phyloP scores from a whole-genome alignment of 2,888 invertebrate genomes.

The Andrena trimmerana region DNA sequence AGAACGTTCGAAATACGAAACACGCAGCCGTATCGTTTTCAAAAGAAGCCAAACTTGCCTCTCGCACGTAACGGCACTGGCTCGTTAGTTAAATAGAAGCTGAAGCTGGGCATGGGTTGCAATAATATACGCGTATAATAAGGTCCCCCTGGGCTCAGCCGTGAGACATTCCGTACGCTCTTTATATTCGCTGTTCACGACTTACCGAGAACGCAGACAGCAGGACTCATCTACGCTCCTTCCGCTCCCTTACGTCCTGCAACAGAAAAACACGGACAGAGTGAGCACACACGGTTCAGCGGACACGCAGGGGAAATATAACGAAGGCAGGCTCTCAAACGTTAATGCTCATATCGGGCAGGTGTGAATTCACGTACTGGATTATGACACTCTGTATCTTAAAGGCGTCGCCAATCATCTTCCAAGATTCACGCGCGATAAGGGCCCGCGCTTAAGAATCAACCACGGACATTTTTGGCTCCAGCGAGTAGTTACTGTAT shows the following conservation, averaged over 20 bases:
- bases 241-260: conserved; percentile 77
- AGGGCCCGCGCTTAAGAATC: conserved; percentile 12
- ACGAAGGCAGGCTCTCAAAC: conserved; percentile 32
- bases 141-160: conserved; percentile 33
- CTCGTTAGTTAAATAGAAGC: conserved; percentile 39
- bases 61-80: conserved; percentile 29
- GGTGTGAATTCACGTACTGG: conserved; percentile 53
- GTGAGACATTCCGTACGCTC: conserved; percentile 57
- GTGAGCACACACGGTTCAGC: conserved; percentile 4
- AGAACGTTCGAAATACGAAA: background rate
- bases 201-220: conserved; percentile 78
- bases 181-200: conserved; percentile 61
- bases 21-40: background rate
- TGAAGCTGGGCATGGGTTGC: conserved; percentile 9
- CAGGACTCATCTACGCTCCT: conserved; percentile 81
- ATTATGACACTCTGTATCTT: conserved; percentile 29
- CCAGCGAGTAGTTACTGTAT: conserved; percentile 13
- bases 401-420: conserved; percentile 44
- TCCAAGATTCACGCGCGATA: conserved; percentile 32
- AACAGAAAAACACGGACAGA: conserved; percentile 65
- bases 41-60: conserved; percentile 10
- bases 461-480: conserved; percentile 10
- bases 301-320: conserved; percentile 14
- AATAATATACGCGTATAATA: conserved; percentile 53
- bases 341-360: conserved; percentile 44